Base-by-base conservation (phyloP, 2,888 invertebrate genomes). In the Crocallis elinguaria region DNA sequence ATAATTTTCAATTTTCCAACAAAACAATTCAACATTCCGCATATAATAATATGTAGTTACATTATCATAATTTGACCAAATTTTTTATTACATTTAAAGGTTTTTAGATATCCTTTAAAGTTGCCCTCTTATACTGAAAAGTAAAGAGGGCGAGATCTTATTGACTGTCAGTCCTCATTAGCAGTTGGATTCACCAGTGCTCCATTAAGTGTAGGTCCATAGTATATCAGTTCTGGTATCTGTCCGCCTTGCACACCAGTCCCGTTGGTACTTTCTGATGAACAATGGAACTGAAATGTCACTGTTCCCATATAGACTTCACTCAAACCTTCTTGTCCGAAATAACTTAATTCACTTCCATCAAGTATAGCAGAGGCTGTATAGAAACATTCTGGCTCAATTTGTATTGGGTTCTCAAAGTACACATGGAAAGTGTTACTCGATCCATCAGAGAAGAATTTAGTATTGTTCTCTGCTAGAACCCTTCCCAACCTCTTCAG, bases 211-310 rank as follows among this genome's bases (percentile, higher is more conserved):
- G 95, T 94, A 13, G 98, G 97, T 27, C 98, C 98, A 76, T 98
- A 98, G 84, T 98, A 98, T 73, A 98, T 98, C 55, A 98, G 93
- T 91, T 99, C 98, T 2, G 98, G 98, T 77, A 99, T 98, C 87
- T 99, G 98, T 32, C 98, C 98, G 37, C 98, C 98, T 87, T 98
- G 98, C 3, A 98, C 98, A 6, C 98, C 98, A 0, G 98, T 99
- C 38, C 98, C 98, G 75, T 99, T 99, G 48, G 98, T 99, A 88
- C 98, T 98, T 80, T 98, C 98, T 4, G 98, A 97, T 44, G 98
- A 98, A 86, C 98, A 98, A 86, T 98, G 98, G 88, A 98, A 99
- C 89, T 98, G 98, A 91, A 98, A 98, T 60, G 97, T 98, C 50
- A 98, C 98, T 76, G 96, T 96, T 3, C 98, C 98, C 82, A 97